phyloP scores from a whole-genome alignment of 1,140 invertebrate genomes.

The Neotoxoptera formosana region DNA sequence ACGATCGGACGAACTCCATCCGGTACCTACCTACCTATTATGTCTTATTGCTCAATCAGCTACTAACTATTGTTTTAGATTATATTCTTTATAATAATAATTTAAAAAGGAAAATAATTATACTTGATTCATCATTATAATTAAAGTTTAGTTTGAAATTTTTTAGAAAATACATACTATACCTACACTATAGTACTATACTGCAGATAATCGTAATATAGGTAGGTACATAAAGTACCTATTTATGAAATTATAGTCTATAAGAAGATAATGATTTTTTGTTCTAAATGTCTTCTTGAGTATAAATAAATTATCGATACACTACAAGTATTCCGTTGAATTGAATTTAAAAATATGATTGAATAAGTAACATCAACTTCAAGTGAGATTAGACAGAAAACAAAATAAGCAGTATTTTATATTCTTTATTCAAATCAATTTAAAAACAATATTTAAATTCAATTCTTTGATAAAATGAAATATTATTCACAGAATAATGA shows the following conservation, averaged over 20 bases:
- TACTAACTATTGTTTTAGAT: neutral
- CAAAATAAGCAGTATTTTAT: neutral
- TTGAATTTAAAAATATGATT: no score
- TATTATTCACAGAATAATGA: neutral
- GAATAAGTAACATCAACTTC: no score
- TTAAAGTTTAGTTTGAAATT: neutral
- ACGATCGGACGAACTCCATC: neutral
- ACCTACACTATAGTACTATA: no score
- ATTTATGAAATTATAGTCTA: no score
- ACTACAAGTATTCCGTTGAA: no score
- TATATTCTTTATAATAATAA: neutral
- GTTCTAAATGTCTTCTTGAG: no score
- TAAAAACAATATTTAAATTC: neutral
- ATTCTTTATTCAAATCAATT: neutral
- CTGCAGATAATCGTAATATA: no score
- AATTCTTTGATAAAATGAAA: neutral
- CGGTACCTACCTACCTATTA: neutral
- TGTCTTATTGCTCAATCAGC: neutral
- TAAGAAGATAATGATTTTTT: no score
- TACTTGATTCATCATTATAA: neutral
- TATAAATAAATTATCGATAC: no score
- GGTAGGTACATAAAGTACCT: no score
- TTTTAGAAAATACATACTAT: neutral
- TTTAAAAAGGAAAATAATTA: neutral
- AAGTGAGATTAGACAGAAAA: no score